Conservation (phyloP, 2,888 invertebrate genomes). For the Aspidiotus rigidus region DNA sequence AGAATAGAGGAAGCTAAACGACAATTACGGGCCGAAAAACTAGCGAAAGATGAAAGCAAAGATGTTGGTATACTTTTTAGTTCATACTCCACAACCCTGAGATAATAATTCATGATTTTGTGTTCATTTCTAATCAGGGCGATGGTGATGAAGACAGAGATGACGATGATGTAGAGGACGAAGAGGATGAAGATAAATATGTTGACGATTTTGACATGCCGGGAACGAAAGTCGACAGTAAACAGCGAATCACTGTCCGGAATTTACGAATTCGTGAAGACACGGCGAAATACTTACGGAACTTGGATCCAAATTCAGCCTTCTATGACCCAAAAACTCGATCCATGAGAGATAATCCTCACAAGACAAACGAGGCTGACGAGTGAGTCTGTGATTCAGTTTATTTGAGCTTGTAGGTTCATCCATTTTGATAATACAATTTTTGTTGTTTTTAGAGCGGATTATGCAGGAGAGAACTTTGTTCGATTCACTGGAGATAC, state of each 20-base stretch:
- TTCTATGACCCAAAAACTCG: constrained; percentile 99
- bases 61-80: constrained; percentile 37
- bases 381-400: background rate
- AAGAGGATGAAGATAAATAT: constrained; percentile 85
- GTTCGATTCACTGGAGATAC: constrained; percentile 92
- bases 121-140: constrained; percentile 15
- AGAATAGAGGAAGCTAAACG: constrained; percentile 88
- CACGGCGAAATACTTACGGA: constrained; percentile 95
- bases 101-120: background rate
- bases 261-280: constrained; percentile 97
- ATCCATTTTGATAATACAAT: background rate
- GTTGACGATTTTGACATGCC: constrained; percentile 96
- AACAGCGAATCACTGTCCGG: constrained; percentile 96
- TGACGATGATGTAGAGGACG: constrained; percentile 49
- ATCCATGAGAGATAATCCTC: constrained; percentile 95
- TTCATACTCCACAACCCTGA: background rate
- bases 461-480: constrained; percentile 94
- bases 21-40: constrained; percentile 77
- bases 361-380: constrained; percentile 50
- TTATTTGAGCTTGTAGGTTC: background rate
- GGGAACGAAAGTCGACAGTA: constrained; percentile 97
- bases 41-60: constrained; percentile 49
- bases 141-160: constrained; percentile 47
- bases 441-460: constrained; percentile 45
- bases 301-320: constrained; percentile 92